These are phyloP conservation scores for Micronisus gabar DNA, from an alignment of 2,113 vertebrate genomes.

Conservation along the genomic window DNA sequence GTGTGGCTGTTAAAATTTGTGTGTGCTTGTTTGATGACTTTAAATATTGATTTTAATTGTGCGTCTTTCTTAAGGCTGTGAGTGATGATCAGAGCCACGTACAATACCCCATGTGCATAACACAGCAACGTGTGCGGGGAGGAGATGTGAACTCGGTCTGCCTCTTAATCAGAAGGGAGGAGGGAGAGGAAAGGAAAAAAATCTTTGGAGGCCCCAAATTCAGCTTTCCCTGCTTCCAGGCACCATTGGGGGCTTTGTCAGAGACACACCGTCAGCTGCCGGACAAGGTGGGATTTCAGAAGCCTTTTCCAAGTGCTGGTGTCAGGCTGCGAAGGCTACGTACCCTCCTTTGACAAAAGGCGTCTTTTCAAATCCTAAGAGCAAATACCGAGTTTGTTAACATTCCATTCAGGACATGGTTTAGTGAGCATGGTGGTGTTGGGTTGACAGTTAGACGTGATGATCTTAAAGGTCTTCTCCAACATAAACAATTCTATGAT, in stretches of 20 bases:
- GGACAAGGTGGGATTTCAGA: background rate
- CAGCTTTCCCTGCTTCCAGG: background rate
- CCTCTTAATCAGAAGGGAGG: background rate
- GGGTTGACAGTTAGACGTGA: too few relatives aligned
- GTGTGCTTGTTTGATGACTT: slow-evolving; percentile 25
- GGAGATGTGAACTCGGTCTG: background rate
- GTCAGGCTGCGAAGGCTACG: background rate
- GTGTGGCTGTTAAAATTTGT: background rate
- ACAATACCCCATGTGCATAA: background rate
- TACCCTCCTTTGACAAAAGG: background rate
- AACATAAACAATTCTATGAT: too few relatives aligned
- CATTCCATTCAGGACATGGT: background rate
- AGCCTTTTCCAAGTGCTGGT: background rate
- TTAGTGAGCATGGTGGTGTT: too few relatives aligned
- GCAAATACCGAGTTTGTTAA: background rate
- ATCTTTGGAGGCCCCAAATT: background rate
- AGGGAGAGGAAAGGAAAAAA: background rate
- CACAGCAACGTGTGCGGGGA: rapidly evolving
- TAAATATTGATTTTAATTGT: slow-evolving; percentile 32
- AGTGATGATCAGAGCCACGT: background rate
- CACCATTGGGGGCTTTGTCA: background rate
- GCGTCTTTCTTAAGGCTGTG: background rate
- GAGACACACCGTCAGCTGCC: background rate
- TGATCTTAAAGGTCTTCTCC: too few relatives aligned
- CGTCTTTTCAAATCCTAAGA: background rate